A percentile compares a stretch with the other conserved stretches of the same genome.
phyloP scores from a whole-genome alignment of 2,797 vertebrate genomes.

The Xerus rutilus region DNA sequence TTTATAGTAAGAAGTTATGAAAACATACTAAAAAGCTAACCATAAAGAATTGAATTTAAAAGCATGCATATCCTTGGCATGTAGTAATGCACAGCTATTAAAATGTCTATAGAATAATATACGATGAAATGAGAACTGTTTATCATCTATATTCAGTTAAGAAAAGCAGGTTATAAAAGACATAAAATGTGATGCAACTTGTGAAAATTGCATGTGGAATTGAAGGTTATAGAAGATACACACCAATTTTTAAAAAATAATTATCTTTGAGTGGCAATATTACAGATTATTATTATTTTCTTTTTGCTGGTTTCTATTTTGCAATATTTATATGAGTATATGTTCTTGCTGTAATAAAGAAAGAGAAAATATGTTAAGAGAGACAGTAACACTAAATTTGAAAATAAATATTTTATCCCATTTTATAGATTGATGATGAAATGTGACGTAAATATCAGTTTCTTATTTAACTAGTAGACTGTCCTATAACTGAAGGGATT shows the following conservation, averaged over 20 bases:
- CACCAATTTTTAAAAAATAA: not conserved
- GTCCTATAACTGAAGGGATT: not conserved
- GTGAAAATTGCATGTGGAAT: not conserved
- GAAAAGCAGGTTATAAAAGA: not conserved
- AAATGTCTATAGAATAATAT: not conserved
- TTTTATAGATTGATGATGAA: conserved; percentile 32
- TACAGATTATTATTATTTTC: conserved; percentile 10
- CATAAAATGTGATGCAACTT: not conserved
- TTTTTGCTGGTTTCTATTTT: conserved; percentile 28
- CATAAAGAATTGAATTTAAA: conserved; percentile 7
- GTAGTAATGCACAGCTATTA: not conserved
- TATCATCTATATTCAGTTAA: not conserved
- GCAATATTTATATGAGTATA: not conserved
- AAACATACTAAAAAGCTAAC: not conserved
- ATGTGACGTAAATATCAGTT: not conserved
- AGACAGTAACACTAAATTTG: conserved; percentile 28
- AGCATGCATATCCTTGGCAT: not conserved
- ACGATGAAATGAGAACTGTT: not conserved
- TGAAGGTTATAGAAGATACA: not conserved
- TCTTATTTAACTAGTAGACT: not conserved
- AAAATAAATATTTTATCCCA: conserved; percentile 48
- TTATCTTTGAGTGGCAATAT: not conserved
- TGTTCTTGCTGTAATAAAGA: not conserved
- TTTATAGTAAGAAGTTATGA: not conserved
- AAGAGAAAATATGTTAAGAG: conserved; percentile 1